These are phyloP conservation scores for Mastacembelus armatus DNA, from an alignment of 2,797 vertebrate genomes.

Conservation along the genomic window DNA sequence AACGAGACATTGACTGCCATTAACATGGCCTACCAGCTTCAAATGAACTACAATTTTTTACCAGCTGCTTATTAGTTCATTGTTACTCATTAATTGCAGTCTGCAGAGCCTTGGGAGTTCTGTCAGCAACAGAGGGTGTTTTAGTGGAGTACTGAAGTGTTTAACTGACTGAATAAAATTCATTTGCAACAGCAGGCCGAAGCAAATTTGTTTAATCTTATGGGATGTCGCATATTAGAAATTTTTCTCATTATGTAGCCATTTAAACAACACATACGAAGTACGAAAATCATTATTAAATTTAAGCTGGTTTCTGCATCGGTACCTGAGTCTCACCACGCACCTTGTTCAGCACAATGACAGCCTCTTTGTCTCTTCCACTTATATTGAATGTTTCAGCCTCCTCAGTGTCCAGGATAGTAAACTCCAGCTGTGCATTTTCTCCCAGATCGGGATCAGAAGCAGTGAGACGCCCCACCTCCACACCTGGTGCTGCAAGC, in stretches of 20 bases:
- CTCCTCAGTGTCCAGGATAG: constrained; percentile 86
- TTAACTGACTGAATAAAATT: constrained; percentile 43
- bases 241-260: constrained; percentile 16
- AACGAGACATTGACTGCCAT: constrained; percentile 36
- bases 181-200: constrained; percentile 25
- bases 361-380: constrained; percentile 83
- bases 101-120: constrained; percentile 31
- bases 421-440: constrained; percentile 89
- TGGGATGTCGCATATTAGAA: constrained; percentile 6
- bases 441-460: constrained; percentile 89
- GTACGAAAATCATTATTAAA: too few species aligned
- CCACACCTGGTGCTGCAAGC: constrained; percentile 87
- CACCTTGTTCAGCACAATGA: constrained; percentile 87
- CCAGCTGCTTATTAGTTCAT: constrained; percentile 58
- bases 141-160: constrained; percentile 31
- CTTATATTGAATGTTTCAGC: constrained; percentile 88
- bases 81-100: constrained; percentile 53
- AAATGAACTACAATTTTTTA: constrained; percentile 46
- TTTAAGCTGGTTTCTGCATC: too few species aligned
- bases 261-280: constrained; percentile 7
- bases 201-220: constrained; percentile 26
- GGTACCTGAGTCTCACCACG: constrained; percentile 19
- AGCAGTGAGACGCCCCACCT: constrained; percentile 90
- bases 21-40: constrained; percentile 26
- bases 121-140: constrained; percentile 36